phyloP scores from a whole-genome alignment of 2,113 vertebrate species.

The cattle (Bos taurus) region ARS-UCD2.0 NC_037348.1:59318001-59318500 shows the following conservation, averaged over 20 bases:
- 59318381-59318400: neutral
- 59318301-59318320: rapidly evolving
- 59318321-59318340: neutral
- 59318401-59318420: rapidly evolving
- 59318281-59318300: rapidly evolving
- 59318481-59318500: no score
- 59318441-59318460: rapidly evolving
- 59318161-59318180: rapidly evolving
- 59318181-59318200: rapidly evolving
- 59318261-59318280: rapidly evolving
- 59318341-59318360: neutral
- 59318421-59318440: rapidly evolving
- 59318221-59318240: rapidly evolving
- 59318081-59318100: rapidly evolving
- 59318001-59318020: rapidly evolving
- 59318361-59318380: neutral
- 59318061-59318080: rapidly evolving
- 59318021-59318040: rapidly evolving
- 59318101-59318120: rapidly evolving
- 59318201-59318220: rapidly evolving
- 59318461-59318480: neutral
- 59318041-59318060: neutral
- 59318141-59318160: neutral
- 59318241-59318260: rapidly evolving
- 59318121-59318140: rapidly evolving